A percentile compares a stretch with the other conserved stretches of the same genome.
phyloP scores from a whole-genome alignment of 1,140 invertebrate genomes.

The Archegozetes longisetosus region DNA sequence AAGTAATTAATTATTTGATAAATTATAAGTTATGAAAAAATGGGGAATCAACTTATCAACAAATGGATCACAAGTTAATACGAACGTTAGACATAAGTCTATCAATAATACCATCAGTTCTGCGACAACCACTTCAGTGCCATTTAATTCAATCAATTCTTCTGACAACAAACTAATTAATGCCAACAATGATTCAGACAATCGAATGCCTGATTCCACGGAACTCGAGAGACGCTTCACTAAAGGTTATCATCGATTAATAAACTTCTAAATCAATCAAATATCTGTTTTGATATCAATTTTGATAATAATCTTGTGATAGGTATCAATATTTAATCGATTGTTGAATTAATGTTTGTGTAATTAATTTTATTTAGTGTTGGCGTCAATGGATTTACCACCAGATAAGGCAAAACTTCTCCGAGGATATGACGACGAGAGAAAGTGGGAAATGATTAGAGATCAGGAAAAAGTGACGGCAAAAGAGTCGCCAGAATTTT shows the following conservation, averaged over 20 bases:
- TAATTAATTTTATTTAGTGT: constrained; percentile 28
- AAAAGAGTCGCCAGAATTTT: constrained; percentile 86
- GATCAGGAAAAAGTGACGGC: constrained; percentile 97
- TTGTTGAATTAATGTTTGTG: not conserved
- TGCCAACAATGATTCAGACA: not conserved
- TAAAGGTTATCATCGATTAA: constrained; percentile 10
- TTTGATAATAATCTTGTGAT: constrained; percentile 6
- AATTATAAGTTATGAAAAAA: no score
- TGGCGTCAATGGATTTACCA: constrained; percentile 96
- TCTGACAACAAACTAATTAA: no score
- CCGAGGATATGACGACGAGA: constrained; percentile 89
- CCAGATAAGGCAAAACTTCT: constrained; percentile 95
- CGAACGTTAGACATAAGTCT: not conserved
- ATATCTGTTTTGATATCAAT: not conserved
- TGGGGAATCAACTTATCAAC: not conserved
- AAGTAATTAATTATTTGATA: no score
- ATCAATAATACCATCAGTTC: not conserved
- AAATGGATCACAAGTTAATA: not conserved
- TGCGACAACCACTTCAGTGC: not conserved
- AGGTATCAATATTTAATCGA: not conserved
- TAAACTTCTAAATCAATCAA: not conserved
- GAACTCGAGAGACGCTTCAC: constrained; percentile 4
- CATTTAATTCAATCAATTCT: not conserved
- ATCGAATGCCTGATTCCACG: constrained; percentile 1
- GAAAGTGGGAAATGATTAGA: constrained; percentile 99